These are phyloP conservation scores for Chloromyia formosa DNA, from an alignment of 2,888 invertebrate species.

Conservation along the genomic window DNA sequence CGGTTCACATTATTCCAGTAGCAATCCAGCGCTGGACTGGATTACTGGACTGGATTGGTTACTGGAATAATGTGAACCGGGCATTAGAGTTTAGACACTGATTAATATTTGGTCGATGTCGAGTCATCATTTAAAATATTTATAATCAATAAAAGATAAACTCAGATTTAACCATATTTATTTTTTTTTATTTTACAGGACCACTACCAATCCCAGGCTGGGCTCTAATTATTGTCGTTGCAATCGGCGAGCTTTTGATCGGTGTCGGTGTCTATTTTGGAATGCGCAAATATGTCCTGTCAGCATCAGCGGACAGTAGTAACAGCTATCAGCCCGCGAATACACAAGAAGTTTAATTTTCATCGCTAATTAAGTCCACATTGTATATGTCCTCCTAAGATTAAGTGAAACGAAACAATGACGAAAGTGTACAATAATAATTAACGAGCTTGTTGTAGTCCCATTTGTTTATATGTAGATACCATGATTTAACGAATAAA, in stretches of 20 bases:
- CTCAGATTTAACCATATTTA: background rate
- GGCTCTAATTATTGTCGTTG: constrained; percentile 76
- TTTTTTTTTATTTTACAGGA: constrained; percentile 62
- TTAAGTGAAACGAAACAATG: constrained; percentile 16
- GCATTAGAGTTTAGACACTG: too few species aligned
- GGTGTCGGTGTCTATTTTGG: constrained; percentile 75
- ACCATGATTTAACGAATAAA: constrained; percentile 14
- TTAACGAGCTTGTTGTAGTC: background rate
- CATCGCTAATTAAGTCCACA: constrained; percentile 6
- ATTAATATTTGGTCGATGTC: too few species aligned
- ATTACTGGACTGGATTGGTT: too few species aligned
- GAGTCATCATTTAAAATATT: too few species aligned
- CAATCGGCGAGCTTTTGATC: constrained; percentile 73
- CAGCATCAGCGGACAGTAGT: constrained; percentile 58
- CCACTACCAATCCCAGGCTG: constrained; percentile 77
- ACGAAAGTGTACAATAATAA: constrained; percentile 2
- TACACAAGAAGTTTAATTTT: constrained; percentile 56
- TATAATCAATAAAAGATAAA: too few species aligned
- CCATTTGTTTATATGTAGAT: background rate
- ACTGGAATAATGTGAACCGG: too few species aligned
- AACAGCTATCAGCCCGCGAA: constrained; percentile 61
- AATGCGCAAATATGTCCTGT: constrained; percentile 74
- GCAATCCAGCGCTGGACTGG: too few species aligned
- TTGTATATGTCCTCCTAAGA: background rate
- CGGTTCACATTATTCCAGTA: too few species aligned